phyloP scores from a whole-genome alignment of 2,113 vertebrate species.

The Neogale vison region DNA sequence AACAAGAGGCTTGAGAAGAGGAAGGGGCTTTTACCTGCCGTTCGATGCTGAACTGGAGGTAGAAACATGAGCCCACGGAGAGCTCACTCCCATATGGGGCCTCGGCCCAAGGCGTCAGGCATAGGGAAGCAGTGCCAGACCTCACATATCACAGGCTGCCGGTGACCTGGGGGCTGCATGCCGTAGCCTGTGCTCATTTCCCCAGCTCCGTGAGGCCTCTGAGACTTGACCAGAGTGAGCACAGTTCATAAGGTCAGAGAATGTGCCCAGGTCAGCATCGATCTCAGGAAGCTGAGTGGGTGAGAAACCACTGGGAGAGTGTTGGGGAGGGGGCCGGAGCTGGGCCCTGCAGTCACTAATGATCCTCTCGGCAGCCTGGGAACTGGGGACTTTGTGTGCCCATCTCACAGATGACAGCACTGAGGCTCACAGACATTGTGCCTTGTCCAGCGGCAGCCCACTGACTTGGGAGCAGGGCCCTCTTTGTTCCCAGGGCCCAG shows the following conservation, averaged over 20 bases:
- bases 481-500: not conserved
- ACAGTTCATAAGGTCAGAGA: not conserved
- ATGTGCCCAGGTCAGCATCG: not conserved
- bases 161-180: not conserved
- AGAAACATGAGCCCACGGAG: not conserved
- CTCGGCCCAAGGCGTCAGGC: not conserved
- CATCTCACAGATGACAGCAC: not conserved
- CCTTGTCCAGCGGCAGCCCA: not conserved
- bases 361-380: not conserved
- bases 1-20: not conserved
- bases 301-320: not conserved
- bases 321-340: not conserved
- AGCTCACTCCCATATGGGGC: not conserved
- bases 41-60: not conserved
- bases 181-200: not conserved
- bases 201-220: not conserved
- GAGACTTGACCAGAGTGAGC: not conserved
- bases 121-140: not conserved
- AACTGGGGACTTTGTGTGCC: not conserved
- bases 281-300: not conserved
- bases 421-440: not conserved
- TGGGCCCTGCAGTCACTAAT: not conserved
- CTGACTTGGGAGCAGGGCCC: not conserved
- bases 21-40: not conserved
- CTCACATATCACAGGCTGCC: not conserved